Percentiles rank a stretch among this genome's conserved stretches.
These are phyloP conservation scores for Echeneis naucrates DNA, from an alignment of 2,797 vertebrate species.

Conservation along the genomic window DNA sequence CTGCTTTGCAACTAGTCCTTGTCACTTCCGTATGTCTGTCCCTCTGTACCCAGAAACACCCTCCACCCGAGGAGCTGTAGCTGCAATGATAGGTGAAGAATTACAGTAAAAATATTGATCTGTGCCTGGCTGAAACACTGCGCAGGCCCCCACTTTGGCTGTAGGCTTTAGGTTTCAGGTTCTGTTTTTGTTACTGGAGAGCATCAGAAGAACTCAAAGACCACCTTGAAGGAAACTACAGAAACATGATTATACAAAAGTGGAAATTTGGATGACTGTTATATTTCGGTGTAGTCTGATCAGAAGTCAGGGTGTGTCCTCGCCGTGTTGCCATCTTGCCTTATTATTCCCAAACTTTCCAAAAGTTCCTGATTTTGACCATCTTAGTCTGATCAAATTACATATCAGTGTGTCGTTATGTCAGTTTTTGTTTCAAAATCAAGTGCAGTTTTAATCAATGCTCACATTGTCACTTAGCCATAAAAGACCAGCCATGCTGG, in stretches of 20 bases:
- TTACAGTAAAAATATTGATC: conserved; percentile 75
- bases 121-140: conserved; percentile 42
- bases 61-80: conserved; percentile 18
- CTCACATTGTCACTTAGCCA: too few species aligned
- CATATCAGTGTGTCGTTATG: neutral
- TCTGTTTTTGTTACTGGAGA: conserved; percentile 50
- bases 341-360: neutral
- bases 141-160: conserved; percentile 35
- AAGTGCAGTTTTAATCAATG: too few species aligned
- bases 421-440: neutral
- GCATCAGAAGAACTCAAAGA: conserved; percentile 12
- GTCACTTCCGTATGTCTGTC: conserved; percentile 14
- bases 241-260: conserved; percentile 35
- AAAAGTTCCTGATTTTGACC: neutral
- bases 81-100: conserved; percentile 54
- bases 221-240: conserved; percentile 36
- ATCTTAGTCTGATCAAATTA: neutral
- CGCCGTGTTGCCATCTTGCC: neutral
- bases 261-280: conserved; percentile 8
- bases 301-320: neutral
- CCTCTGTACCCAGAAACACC: conserved; percentile 26
- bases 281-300: neutral
- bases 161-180: conserved; percentile 45
- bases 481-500: neutral
- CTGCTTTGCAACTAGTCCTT: conserved; percentile 41